These are phyloP conservation scores for Carassius gibelio DNA, from an alignment of 2,113 vertebrate species.

Conservation along the genomic window DNA sequence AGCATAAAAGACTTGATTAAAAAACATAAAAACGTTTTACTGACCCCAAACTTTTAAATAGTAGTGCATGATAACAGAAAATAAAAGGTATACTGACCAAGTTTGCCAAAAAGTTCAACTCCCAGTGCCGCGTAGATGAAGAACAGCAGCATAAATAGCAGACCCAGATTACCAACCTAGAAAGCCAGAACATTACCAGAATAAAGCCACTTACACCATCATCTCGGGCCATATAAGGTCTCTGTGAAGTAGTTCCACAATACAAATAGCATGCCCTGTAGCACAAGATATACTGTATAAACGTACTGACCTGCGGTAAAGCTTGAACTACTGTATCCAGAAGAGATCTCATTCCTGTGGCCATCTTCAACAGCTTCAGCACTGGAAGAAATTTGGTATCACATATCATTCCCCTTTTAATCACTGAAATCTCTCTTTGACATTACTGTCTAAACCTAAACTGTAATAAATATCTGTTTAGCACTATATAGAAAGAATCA, in stretches of 20 bases:
- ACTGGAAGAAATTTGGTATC: slow-evolving; percentile 74
- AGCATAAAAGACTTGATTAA: no score
- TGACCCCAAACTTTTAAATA: background rate
- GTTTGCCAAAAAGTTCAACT: slow-evolving; percentile 97
- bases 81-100: slow-evolving; percentile 80
- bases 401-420: background rate
- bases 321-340: slow-evolving; percentile 97
- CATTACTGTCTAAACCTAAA: background rate
- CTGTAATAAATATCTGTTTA: background rate
- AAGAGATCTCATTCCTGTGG: slow-evolving; percentile 93
- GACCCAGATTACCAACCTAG: slow-evolving; percentile 98
- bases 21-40: background rate
- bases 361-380: slow-evolving; percentile 97
- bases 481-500: no score
- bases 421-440: background rate
- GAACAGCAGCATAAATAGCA: slow-evolving; percentile 99
- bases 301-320: slow-evolving; percentile 87
- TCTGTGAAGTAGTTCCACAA: background rate
- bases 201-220: background rate
- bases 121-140: slow-evolving; percentile 99
- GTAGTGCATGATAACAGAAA: slow-evolving; percentile 25
- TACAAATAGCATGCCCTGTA: background rate
- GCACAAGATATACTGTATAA: slow-evolving; percentile 1
- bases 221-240: no score
- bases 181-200: slow-evolving; percentile 45